Evolutionary conservation across 2,797 vertebrate genomes (phyloP), one percentile per base, ranked within the genome.

Genomic region (Acipenser oxyrinchus): DNA sequence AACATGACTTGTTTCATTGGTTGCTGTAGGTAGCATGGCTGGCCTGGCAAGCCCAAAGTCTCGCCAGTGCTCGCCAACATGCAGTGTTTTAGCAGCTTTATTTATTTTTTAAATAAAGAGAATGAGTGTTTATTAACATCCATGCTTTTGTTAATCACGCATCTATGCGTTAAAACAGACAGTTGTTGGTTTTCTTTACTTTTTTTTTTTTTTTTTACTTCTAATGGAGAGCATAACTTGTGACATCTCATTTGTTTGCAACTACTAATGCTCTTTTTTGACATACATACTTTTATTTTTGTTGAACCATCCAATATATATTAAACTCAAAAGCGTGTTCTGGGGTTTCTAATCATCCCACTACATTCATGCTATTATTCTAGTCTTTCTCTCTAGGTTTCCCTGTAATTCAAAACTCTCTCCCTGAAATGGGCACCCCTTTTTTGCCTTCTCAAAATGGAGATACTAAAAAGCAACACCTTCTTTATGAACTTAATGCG

Each of bases 391-490:
- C 76, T 77, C 69, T 71, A 77, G 77, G 71, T 80, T 76, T 79
- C 75, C 72, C 80, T 9, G 59, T 55, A 65, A 65, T 51, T 74
- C 88, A 92, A 88, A 91, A 86, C 90, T 91, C 88, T 90, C 91
- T 93, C 89, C 90, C 86, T 79, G 82, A 87, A 86, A 83, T 84
- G 89, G 84, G 88, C 83, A 84, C 90, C 84, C 83, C 79, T 76
- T 79, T 69, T 70, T 50, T 70, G 62, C 50, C 50, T 71, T 10
- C 61, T 73, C 75, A 74, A 78, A 82, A 92, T 93, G 91, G 92
- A 90, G 78, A 86, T 90, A 65, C 85, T 97, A 61, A 93, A 94
- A 82, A 93, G 88, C 69, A 93, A 82, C 72, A 76, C 71, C 8
- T 83, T 92, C 68, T 74, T 95, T 72, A 82, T 91, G 70, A 84